Conservation (phyloP, 2,797 vertebrate genomes). For the Acanthiza pusilla region DNA sequence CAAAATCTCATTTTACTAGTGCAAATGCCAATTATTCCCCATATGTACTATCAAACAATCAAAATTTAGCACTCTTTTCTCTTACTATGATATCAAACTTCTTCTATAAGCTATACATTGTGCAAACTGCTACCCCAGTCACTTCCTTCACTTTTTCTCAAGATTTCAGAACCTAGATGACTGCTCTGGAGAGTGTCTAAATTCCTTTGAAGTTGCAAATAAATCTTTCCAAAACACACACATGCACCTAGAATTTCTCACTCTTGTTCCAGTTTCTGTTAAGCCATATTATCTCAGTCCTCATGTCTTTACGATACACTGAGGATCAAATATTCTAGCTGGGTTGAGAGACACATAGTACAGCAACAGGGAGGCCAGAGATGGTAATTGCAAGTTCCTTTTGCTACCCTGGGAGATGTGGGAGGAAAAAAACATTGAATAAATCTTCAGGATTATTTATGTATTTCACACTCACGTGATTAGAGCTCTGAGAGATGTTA, state of each 20-base stretch:
- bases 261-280: conserved; percentile 16
- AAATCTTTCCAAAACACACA: neutral
- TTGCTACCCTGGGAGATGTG: neutral
- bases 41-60: neutral
- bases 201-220: conserved; percentile 3
- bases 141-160: neutral
- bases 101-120: neutral
- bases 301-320: neutral
- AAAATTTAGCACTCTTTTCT: neutral
- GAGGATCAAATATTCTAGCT: neutral
- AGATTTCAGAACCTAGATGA: neutral
- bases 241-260: neutral
- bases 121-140: neutral
- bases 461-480: neutral
- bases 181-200: neutral
- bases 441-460: neutral
- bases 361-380: neutral
- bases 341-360: neutral
- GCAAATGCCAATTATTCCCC: neutral
- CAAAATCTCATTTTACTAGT: neutral
- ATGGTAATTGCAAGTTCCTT: neutral
- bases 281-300: neutral
- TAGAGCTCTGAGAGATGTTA: neutral
- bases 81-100: neutral
- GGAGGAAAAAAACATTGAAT: neutral